Base-by-base conservation (phyloP, 2,113 vertebrate species). In the Triplophysa tibetana region DNA sequence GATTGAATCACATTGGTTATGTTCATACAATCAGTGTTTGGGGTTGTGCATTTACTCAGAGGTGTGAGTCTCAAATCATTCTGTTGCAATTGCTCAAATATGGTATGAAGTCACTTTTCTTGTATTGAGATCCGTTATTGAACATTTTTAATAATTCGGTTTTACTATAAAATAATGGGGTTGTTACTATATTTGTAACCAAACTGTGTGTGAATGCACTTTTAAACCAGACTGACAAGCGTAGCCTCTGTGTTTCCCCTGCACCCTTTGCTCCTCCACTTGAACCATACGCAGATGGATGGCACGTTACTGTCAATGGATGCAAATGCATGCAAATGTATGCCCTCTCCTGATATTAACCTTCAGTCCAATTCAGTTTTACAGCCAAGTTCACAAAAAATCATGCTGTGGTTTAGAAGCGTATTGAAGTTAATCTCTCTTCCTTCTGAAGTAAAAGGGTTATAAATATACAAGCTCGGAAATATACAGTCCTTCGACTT, bases 271-370 rank as follows among this genome's bases (percentile, higher is more conserved):
- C 67, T 88, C 84, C 88, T 85, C 84, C 33, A 12, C 74, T 72
- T 70, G 29, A 70, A 66, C 10, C 21, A 29, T n/a, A 66, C 50
- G 52, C 83, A 90, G 80, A 89, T 83, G 87, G 76, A 90, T 88
- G 88, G 82, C 48, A 65, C 26, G 29, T 68, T 4, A 58, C 26
- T 41, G 73, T 69, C 74, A 90, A 89, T 85, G 66, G 70, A 86
- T 88, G 88, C 65, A 87, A 90, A 91, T 89, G 61, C 60, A 90
- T 90, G 87, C 84, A 85, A 89, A 89, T 82, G 29, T 85, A 89
- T 86, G 85, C 86, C 88, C 77, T 75, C 80, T 78, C 74, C 81
- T 80, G 62, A 82, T 77, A 86, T 88, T 87, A 85, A 83, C 80
- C 65, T 82, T 84, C 86, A 89, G 85, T 84, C 84, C 82, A 78